Evolutionary conservation across 2,113 vertebrate species (phyloP).

Genomic region (Lipophrys pholis): DNA sequence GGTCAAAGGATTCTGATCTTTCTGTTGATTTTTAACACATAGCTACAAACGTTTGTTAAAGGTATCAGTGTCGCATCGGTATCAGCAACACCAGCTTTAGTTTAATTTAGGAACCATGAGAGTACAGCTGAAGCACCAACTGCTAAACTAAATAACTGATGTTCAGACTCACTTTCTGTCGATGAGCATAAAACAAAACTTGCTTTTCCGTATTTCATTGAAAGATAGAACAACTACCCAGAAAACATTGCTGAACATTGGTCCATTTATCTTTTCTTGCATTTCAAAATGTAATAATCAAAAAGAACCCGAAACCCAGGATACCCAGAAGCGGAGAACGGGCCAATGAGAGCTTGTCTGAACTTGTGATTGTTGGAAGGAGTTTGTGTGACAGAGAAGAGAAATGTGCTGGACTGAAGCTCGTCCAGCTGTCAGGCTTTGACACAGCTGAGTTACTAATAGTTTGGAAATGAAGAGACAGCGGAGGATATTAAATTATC

Average conservation of each 20-base stretch:
- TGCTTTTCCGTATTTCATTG: neutral
- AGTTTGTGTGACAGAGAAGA: conserved; percentile 11
- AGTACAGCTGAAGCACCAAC: too few relatives aligned
- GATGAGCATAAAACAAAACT: neutral
- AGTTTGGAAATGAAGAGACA: conserved; percentile 60
- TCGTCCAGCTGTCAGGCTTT: conserved; percentile 42
- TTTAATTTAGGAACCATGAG: too few relatives aligned
- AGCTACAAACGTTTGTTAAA: too few relatives aligned
- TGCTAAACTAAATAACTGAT: neutral
- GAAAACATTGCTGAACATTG: neutral
- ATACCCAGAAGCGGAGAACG: neutral
- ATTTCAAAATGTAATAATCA: neutral
- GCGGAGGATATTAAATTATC: conserved; percentile 57
- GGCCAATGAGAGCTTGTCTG: neutral
- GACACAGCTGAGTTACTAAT: conserved; percentile 60
- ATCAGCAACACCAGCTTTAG: too few relatives aligned
- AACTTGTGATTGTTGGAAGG: conserved; percentile 50
- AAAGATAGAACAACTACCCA: neutral
- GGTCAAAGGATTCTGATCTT: too few relatives aligned
- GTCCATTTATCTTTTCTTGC: neutral
- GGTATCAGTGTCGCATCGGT: too few relatives aligned
- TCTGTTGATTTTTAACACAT: too few relatives aligned
- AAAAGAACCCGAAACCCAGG: conserved; percentile 3
- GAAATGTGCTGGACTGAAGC: conserved; percentile 32
- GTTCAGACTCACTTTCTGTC: neutral